Conservation (phyloP, 2,888 invertebrate species). For the Andrena haemorrhoa region DNA sequence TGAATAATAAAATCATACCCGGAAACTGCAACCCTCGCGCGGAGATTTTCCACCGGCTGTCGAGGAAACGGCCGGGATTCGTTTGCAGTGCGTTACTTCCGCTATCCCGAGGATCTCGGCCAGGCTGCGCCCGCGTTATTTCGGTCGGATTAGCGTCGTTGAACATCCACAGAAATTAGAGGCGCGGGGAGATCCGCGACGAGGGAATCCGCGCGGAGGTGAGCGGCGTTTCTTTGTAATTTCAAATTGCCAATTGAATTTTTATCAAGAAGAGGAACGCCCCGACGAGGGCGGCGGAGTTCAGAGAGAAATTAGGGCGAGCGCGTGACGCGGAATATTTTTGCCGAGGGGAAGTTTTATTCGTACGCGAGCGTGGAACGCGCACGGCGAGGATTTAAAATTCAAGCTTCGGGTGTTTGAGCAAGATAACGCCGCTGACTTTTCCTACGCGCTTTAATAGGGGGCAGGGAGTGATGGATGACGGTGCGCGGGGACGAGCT, state of each 20-base stretch:
- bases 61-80: neutral
- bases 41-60: neutral
- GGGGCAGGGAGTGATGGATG: neutral
- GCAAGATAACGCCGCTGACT: conserved; percentile 21
- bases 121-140: neutral
- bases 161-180: conserved; percentile 8
- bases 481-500: neutral
- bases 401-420: conserved; percentile 15
- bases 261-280: neutral
- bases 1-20: conserved; percentile 48
- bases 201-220: neutral
- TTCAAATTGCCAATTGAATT: conserved; percentile 37
- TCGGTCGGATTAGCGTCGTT: neutral
- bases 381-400: conserved; percentile 15
- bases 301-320: neutral
- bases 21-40: neutral
- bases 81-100: conserved; percentile 10
- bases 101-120: neutral
- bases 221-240: conserved; percentile 27
- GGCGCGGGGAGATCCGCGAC: neutral
- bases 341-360: conserved; percentile 7
- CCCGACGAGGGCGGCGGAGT: neutral
- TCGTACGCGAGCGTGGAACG: neutral
- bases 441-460: conserved; percentile 1
- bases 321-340: conserved; percentile 44